These are phyloP conservation scores for Aphelinus atriplicis DNA, from an alignment of 1,140 invertebrate species.

Conservation along the genomic window DNA sequence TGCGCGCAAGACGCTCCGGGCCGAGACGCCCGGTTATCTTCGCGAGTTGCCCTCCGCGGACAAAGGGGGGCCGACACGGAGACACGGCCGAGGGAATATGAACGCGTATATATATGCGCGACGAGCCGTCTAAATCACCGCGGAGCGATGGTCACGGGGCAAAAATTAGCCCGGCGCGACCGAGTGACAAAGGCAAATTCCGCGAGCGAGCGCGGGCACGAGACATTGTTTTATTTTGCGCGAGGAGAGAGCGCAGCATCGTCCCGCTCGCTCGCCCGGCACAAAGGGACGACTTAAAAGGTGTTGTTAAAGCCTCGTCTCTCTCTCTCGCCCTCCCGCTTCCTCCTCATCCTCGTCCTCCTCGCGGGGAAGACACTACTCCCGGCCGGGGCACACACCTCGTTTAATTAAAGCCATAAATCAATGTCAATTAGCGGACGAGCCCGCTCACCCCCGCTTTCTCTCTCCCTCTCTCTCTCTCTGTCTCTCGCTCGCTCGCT, in stretches of 20 bases:
- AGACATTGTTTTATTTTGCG: too few species aligned
- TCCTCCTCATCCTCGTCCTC: neutral
- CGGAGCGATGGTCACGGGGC: too few species aligned
- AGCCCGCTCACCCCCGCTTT: neutral
- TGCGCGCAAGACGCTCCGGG: too few species aligned
- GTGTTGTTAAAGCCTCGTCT: slow-evolving; percentile 53
- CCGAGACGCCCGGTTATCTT: too few species aligned
- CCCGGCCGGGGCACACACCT: slow-evolving; percentile 47
- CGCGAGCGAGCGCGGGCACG: neutral
- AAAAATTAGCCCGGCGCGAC: too few species aligned
- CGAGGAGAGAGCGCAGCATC: too few species aligned
- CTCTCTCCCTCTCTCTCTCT: neutral
- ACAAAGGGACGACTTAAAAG: slow-evolving; percentile 51
- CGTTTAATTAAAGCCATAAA: slow-evolving; percentile 65
- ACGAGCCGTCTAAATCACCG: too few species aligned
- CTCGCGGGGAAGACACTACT: slow-evolving; percentile 55
- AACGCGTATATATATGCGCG: too few species aligned
- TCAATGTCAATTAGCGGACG: slow-evolving; percentile 61
- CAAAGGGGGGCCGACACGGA: too few species aligned
- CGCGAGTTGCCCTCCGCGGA: too few species aligned
- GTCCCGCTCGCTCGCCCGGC: slow-evolving; percentile 1
- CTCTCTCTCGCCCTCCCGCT: neutral
- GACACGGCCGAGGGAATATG: too few species aligned
- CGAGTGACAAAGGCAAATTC: neutral
- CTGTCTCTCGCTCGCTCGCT: neutral